These are phyloP conservation scores for Drosophila sturtevanti DNA, from an alignment of 1,140 invertebrate genomes.

Conservation along the genomic window DNA sequence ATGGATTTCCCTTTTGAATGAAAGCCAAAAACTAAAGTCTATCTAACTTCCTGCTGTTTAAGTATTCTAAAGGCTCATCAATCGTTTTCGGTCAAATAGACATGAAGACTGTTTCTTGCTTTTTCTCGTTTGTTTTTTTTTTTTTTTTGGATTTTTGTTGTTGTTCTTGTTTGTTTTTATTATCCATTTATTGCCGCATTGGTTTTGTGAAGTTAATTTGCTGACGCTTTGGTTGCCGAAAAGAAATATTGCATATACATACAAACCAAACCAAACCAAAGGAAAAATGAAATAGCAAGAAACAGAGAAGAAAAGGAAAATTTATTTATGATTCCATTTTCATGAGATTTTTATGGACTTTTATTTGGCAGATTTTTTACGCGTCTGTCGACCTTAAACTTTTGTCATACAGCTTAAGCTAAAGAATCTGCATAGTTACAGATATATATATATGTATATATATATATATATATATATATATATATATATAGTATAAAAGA, in stretches of 20 bases:
- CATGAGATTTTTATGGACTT: conserved; percentile 53
- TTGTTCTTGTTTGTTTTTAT: not conserved
- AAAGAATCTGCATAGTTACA: conserved; percentile 24
- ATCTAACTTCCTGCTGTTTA: not conserved
- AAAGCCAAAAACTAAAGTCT: conserved; percentile 5
- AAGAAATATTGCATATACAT: conserved; percentile 10
- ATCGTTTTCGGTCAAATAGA: conserved; percentile 31
- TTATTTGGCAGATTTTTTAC: conserved; percentile 40
- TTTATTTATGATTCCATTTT: conserved; percentile 49
- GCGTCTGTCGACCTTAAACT: conserved; percentile 30
- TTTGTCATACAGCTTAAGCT: not conserved
- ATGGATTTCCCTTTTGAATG: not conserved
- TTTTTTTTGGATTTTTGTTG: not conserved
- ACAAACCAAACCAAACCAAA: not conserved
- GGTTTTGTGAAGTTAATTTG: conserved; percentile 47
- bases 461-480: no score
- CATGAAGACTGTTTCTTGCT: not conserved
- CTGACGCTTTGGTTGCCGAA: conserved; percentile 23
- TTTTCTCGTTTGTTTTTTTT: not conserved
- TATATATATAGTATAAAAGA: conserved; percentile 10
- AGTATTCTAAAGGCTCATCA: conserved; percentile 8
- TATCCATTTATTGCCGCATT: conserved; percentile 36
- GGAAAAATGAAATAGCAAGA: conserved; percentile 23
- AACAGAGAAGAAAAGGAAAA: not conserved
- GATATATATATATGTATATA: not conserved